Evolutionary conservation across 1,140 invertebrate species (phyloP).

Genomic region (Adoxophyes honmai): DNA sequence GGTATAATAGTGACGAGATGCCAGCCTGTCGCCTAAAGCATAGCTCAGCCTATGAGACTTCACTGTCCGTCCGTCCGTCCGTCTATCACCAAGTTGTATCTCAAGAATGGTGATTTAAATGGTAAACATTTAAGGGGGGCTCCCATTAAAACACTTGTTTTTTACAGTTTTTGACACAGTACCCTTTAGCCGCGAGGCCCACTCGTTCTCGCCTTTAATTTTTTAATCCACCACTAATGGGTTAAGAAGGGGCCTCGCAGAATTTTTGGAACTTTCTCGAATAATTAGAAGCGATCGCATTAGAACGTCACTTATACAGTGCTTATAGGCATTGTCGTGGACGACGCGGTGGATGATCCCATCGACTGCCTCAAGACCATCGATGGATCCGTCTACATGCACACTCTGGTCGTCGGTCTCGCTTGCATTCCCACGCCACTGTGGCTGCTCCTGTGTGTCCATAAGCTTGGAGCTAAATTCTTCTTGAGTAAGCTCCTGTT

Average conservation of each 20-base stretch:
- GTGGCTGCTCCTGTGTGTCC: conserved; percentile 84
- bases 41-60: too few relatives aligned
- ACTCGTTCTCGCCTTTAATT: too few relatives aligned
- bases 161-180: too few relatives aligned
- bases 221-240: conserved; percentile 50
- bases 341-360: conserved; percentile 61
- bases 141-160: too few relatives aligned
- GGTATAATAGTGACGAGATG: too few relatives aligned
- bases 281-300: conserved; percentile 68
- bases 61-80: too few relatives aligned
- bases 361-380: conserved; percentile 79
- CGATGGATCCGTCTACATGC: conserved; percentile 81
- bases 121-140: too few relatives aligned
- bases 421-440: conserved; percentile 86
- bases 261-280: conserved; percentile 66
- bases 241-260: conserved; percentile 47
- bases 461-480: conserved; percentile 85
- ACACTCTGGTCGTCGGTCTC: conserved; percentile 85
- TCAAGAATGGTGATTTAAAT: too few relatives aligned
- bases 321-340: conserved; percentile 69
- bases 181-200: too few relatives aligned
- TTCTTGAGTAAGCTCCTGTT: conserved; percentile 82
- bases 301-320: conserved; percentile 64
- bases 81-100: too few relatives aligned
- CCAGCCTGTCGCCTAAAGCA: too few relatives aligned